Percentiles rank a stretch among this genome's conserved stretches.
Conservation (phyloP, 1,140 invertebrate species). For the Ips typographus region DNA sequence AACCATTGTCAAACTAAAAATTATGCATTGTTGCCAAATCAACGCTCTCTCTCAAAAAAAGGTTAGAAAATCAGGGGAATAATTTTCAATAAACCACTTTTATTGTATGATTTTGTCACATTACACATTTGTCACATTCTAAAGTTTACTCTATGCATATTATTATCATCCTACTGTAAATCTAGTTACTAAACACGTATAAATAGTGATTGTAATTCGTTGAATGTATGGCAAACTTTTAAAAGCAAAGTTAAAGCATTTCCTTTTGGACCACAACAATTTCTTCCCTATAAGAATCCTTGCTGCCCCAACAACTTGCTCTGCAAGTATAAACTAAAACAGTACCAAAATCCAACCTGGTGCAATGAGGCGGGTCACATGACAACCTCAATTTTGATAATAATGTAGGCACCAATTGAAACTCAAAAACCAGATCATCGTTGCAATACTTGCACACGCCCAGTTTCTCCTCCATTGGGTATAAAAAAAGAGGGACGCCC, state of each 20-base stretch:
- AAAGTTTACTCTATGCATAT: no score
- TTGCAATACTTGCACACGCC: conserved; percentile 71
- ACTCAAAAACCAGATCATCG: conserved; percentile 71
- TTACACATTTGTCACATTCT: no score
- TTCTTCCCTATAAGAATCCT: conserved; percentile 69
- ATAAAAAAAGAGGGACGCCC: conserved; percentile 63
- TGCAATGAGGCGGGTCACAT: conserved; percentile 49
- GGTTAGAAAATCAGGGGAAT: no score
- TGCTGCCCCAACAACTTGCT: conserved; percentile 78
- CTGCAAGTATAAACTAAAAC: conserved; percentile 78
- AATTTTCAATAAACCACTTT: no score
- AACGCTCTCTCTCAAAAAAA: no score
- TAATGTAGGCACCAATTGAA: conserved; percentile 78
- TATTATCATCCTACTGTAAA: no score
- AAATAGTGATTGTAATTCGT: no score
- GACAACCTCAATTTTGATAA: conserved; percentile 68
- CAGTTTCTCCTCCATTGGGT: conserved; percentile 59
- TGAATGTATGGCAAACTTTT: background rate
- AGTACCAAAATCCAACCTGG: conserved; percentile 76
- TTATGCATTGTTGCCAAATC: no score
- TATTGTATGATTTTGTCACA: no score
- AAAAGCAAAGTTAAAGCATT: conserved; percentile 45
- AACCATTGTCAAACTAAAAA: no score
- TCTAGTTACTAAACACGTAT: no score
- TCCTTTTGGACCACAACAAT: conserved; percentile 76